phyloP scores from a whole-genome alignment of 2,888 invertebrate species.

The Hetaerina titia region DNA sequence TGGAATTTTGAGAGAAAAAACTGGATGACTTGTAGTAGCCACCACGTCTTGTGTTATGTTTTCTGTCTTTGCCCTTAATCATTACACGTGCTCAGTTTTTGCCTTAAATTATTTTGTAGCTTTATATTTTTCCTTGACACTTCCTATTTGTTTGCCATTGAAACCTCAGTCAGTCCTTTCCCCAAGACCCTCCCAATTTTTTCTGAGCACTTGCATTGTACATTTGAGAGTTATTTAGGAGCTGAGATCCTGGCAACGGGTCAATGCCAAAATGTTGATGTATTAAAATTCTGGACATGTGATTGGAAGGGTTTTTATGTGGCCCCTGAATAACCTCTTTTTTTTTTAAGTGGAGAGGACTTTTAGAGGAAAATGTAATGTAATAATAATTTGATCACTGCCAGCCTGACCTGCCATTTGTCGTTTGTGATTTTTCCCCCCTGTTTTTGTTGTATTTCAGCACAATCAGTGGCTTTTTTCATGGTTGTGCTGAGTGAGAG shows the following conservation, averaged over 20 bases:
- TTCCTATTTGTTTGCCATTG: constrained; percentile 28
- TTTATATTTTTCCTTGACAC: constrained; percentile 57
- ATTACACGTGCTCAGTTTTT: constrained; percentile 51
- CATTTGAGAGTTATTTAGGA: constrained; percentile 53
- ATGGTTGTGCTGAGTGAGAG: constrained; percentile 37
- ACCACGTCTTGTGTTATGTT: neutral
- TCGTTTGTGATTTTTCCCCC: neutral
- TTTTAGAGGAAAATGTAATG: constrained; percentile 12
- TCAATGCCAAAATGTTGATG: constrained; percentile 39
- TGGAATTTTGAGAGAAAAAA: constrained; percentile 48
- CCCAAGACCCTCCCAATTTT: neutral
- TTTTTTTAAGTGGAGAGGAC: neutral
- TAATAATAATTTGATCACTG: constrained; percentile 63
- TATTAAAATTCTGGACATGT: neutral
- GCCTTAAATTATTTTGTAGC: constrained; percentile 49
- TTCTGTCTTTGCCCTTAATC: constrained; percentile 3
- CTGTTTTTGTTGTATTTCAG: constrained; percentile 15
- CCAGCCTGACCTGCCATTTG: constrained; percentile 60
- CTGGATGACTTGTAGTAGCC: constrained; percentile 40
- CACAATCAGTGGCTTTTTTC: constrained; percentile 43
- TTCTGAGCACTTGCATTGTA: constrained; percentile 37
- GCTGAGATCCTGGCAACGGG: constrained; percentile 54
- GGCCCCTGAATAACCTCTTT: neutral
- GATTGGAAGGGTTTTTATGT: constrained; percentile 22
- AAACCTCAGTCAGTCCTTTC: constrained; percentile 27